phyloP scores from a whole-genome alignment of 2,797 vertebrate species.

The Rhincodon typus region DNA sequence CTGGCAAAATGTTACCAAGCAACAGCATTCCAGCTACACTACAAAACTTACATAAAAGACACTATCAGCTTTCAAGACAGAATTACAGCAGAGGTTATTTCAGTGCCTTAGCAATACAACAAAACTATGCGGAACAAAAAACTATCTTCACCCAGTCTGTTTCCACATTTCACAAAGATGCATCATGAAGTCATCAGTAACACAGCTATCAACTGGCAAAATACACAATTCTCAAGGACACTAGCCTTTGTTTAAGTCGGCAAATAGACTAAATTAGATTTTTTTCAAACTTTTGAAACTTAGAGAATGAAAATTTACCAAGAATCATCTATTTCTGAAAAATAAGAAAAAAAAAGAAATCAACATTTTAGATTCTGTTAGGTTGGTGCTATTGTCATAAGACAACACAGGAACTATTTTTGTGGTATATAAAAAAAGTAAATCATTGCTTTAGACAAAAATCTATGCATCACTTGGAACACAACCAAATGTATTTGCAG shows the following conservation, averaged over 20 bases:
- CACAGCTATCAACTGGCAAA: not conserved
- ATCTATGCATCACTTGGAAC: not conserved
- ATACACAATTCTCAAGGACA: not conserved
- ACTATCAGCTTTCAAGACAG: not conserved
- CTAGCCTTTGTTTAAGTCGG: constrained; percentile 6
- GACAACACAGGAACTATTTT: not conserved
- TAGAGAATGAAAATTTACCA: not conserved
- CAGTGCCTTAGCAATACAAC: constrained; percentile 17
- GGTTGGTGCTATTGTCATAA: not conserved
- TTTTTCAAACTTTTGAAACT: not conserved
- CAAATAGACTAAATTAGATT: not conserved
- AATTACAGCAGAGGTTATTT: not conserved
- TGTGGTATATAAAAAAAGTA: not conserved
- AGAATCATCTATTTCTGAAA: not conserved
- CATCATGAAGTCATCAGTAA: not conserved
- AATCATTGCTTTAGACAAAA: not conserved
- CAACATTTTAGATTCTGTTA: not conserved
- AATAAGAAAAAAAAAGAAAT: not conserved
- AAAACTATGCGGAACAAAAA: not conserved
- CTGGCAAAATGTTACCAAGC: not conserved
- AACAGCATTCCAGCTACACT: not conserved
- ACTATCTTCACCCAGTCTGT: not conserved
- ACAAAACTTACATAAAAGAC: not conserved
- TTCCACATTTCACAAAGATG: not conserved
- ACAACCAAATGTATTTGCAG: not conserved